Evolutionary conservation across 2,888 invertebrate species (phyloP).

Genomic region (Napeogenes inachia): DNA sequence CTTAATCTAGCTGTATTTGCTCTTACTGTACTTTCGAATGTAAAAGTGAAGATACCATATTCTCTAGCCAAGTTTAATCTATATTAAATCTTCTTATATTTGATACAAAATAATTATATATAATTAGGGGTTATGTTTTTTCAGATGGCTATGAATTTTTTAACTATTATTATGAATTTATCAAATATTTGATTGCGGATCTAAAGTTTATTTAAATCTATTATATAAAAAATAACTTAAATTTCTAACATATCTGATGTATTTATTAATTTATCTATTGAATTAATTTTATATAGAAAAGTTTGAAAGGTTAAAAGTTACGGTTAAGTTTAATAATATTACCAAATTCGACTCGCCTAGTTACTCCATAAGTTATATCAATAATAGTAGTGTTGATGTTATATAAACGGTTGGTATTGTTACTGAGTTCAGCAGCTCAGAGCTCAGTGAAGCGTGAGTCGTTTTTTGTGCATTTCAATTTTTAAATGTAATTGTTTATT

Average conservation of each 20-base stretch:
- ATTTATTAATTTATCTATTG: no score
- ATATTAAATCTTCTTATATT: no score
- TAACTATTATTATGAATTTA: no score
- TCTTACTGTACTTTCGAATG: constrained; percentile 1
- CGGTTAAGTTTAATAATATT: background rate
- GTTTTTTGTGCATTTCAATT: background rate
- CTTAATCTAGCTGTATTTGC: background rate
- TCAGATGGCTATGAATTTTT: no score
- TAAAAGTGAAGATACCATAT: background rate
- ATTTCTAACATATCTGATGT: no score
- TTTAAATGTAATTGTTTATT: background rate
- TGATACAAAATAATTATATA: no score
- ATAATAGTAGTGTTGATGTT: background rate
- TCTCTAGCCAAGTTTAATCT: background rate
- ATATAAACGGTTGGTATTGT: background rate
- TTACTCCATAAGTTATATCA: background rate
- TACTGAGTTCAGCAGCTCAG: background rate
- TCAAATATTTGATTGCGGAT: no score
- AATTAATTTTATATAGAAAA: background rate
- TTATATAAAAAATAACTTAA: no score
- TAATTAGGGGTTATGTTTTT: no score
- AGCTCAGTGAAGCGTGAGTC: background rate
- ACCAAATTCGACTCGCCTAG: background rate
- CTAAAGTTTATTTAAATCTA: no score
- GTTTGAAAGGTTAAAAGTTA: background rate